These are phyloP conservation scores for Semotilus atromaculatus DNA, from an alignment of 2,797 vertebrate genomes.

Conservation along the genomic window DNA sequence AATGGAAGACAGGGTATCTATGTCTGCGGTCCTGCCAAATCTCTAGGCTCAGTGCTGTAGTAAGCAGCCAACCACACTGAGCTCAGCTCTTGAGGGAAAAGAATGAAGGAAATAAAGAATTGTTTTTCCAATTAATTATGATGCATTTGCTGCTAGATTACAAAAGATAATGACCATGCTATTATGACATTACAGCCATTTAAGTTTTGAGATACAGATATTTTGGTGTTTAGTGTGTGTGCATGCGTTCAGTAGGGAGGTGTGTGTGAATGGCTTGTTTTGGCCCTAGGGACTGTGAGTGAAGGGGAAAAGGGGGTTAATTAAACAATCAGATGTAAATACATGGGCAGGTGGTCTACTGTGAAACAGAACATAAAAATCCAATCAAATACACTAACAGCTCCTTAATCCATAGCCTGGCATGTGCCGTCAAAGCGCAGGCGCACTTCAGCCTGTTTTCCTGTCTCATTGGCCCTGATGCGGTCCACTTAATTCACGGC, in stretches of 20 bases:
- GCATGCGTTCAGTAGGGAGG: neutral
- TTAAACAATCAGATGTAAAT: constrained; percentile 73
- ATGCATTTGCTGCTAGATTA: constrained; percentile 76
- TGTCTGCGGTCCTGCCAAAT: constrained; percentile 28
- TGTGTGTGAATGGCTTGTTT: constrained; percentile 56
- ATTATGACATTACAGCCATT: constrained; percentile 72
- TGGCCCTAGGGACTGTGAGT: constrained; percentile 65
- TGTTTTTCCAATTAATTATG: constrained; percentile 75
- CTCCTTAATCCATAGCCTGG: constrained; percentile 40
- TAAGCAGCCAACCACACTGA: constrained; percentile 37
- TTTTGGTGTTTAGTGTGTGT: constrained; percentile 35
- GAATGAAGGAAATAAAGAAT: constrained; percentile 60
- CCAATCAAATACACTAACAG: constrained; percentile 55
- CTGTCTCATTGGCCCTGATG: constrained; percentile 6
- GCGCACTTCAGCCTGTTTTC: constrained; percentile 19
- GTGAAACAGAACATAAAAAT: constrained; percentile 63
- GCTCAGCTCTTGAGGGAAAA: constrained; percentile 62
- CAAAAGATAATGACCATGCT: constrained; percentile 77
- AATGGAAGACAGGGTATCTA: constrained; percentile 22
- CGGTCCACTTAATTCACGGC: neutral
- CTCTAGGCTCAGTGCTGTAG: constrained; percentile 28
- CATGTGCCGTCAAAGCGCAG: constrained; percentile 34
- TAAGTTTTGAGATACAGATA: constrained; percentile 64
- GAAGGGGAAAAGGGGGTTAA: constrained; percentile 72
- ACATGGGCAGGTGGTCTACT: constrained; percentile 63